Percentiles rank a stretch among this genome's conserved stretches.
These are phyloP conservation scores for Caenorhabditis briggsae DNA, from an alignment of 1,140 invertebrate species.

Conservation along the genomic window DNA sequence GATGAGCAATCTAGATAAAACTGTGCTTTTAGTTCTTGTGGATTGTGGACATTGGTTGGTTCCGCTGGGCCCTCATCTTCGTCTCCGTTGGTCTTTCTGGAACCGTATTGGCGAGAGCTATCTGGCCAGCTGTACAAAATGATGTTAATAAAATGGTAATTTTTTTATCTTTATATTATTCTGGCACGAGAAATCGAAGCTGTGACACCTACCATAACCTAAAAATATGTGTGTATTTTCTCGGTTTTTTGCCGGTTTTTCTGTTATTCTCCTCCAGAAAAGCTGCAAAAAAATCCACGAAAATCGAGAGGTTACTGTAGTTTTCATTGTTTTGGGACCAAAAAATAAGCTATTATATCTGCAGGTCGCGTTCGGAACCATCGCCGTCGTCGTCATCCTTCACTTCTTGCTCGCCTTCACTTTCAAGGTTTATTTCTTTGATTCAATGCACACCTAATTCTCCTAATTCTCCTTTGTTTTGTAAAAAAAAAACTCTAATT, in stretches of 20 bases:
- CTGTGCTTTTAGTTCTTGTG: conserved; percentile 83
- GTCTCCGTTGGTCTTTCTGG: conserved; percentile 87
- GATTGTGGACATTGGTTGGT: conserved; percentile 86
- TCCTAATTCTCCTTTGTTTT: background rate
- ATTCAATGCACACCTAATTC: conserved; percentile 11
- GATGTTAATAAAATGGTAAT: conserved; percentile 77
- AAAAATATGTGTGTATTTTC: too few species aligned
- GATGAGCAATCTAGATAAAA: background rate
- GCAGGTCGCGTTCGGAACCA: conserved; percentile 60
- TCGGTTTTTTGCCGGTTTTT: too few species aligned
- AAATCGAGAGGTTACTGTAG: too few species aligned
- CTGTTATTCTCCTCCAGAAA: too few species aligned
- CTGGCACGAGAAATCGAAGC: too few species aligned
- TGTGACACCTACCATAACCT: too few species aligned
- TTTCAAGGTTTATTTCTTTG: conserved; percentile 61
- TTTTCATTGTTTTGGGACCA: too few species aligned
- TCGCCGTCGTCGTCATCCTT: conserved; percentile 50
- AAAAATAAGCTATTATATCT: background rate
- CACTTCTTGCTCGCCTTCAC: conserved; percentile 63
- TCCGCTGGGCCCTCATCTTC: conserved; percentile 89
- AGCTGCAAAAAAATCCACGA: too few species aligned
- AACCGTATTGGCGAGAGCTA: conserved; percentile 86
- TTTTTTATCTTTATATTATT: too few species aligned
- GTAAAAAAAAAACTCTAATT: conserved; percentile 20
- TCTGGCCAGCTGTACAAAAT: conserved; percentile 85